A percentile compares a stretch with the other conserved stretches of the same genome.
These are phyloP conservation scores for Ammospiza maritima DNA, from an alignment of 2,797 vertebrate genomes.

Conservation along the genomic window DNA sequence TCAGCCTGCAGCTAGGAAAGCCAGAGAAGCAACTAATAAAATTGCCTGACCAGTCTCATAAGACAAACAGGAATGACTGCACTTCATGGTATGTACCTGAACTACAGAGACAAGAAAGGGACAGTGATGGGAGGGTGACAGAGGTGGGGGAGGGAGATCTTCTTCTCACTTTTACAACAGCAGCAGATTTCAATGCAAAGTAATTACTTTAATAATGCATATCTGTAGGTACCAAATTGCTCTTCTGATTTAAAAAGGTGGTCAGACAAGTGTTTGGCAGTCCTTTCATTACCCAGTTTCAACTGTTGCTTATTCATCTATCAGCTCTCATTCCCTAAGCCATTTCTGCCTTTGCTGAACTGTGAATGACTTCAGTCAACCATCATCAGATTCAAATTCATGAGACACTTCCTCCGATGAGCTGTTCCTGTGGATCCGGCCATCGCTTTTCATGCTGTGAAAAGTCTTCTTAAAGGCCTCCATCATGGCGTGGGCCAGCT, in stretches of 20 bases:
- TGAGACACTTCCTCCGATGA: slow-evolving; percentile 91
- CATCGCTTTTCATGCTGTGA: slow-evolving; percentile 97
- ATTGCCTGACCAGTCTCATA: slow-evolving; percentile 50
- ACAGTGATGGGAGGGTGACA: not conserved
- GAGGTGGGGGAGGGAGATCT: not conserved
- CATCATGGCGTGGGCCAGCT: slow-evolving; percentile 99
- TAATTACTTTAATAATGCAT: slow-evolving; percentile 78
- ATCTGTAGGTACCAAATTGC: slow-evolving; percentile 79
- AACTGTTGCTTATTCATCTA: slow-evolving; percentile 74
- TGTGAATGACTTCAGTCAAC: slow-evolving; percentile 80
- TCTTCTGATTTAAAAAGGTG: slow-evolving; percentile 79
- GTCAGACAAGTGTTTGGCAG: slow-evolving; percentile 78
- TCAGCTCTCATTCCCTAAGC: slow-evolving; percentile 70
- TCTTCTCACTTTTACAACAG: slow-evolving; percentile 75
- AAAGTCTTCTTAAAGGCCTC: slow-evolving; percentile 99
- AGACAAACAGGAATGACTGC: slow-evolving; percentile 57
- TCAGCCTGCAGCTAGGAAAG: not conserved
- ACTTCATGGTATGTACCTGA: slow-evolving; percentile 56
- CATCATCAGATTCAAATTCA: slow-evolving; percentile 91
- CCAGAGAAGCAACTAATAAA: slow-evolving; percentile 44
- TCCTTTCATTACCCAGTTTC: slow-evolving; percentile 76
- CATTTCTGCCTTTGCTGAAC: slow-evolving; percentile 69
- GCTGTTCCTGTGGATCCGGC: slow-evolving; percentile 94
- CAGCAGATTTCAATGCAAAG: slow-evolving; percentile 79
- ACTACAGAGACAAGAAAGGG: slow-evolving; percentile 15